Conservation (phyloP, 2,797 vertebrate genomes). For the Premnoplex brunnescens region DNA sequence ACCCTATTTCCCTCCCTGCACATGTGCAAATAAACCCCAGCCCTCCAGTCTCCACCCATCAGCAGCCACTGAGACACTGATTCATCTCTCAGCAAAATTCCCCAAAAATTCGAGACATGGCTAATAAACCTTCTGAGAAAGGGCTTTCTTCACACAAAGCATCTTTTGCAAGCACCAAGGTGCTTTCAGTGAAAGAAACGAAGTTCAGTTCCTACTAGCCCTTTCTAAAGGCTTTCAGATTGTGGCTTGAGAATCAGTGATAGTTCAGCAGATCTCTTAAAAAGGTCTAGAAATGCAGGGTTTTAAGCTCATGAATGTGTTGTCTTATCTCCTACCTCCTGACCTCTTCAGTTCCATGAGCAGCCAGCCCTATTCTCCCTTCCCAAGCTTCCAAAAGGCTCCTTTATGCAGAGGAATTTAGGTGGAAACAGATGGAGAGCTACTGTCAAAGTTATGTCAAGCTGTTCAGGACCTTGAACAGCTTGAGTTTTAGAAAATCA, state of each 20-base stretch:
- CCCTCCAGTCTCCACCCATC: neutral
- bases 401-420: neutral
- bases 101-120: neutral
- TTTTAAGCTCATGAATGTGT: neutral
- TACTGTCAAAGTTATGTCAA: neutral
- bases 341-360: neutral
- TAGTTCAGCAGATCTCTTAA: neutral
- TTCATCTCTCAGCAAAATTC: neutral
- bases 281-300: neutral
- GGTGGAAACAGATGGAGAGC: neutral
- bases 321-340: neutral
- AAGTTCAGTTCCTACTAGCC: neutral
- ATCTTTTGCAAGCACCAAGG: neutral
- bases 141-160: neutral
- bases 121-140: neutral
- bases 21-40: neutral
- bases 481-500: neutral
- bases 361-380: neutral
- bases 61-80: neutral
- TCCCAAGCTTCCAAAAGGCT: neutral
- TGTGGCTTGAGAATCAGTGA: neutral
- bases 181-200: neutral
- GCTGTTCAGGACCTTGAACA: neutral
- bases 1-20: neutral
- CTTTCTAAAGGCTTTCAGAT: neutral